Conservation (phyloP, 2,888 invertebrate genomes). For the Andrena fulva region DNA sequence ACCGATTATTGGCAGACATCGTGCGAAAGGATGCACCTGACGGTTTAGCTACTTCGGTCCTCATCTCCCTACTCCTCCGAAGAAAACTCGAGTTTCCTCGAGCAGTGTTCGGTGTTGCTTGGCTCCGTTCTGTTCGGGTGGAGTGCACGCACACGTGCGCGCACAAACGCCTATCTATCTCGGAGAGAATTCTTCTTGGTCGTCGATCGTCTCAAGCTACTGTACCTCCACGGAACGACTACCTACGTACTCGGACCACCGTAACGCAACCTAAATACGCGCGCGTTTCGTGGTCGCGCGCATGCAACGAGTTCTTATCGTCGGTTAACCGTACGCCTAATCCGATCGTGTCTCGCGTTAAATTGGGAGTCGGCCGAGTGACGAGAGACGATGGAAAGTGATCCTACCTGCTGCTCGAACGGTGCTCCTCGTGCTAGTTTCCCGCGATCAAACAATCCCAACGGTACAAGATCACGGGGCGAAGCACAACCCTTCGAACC, state of each 20-base stretch:
- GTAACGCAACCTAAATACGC: neutral
- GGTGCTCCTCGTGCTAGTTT: neutral
- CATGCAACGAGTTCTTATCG: neutral
- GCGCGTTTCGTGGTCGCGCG: neutral
- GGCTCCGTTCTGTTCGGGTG: constrained; percentile 6
- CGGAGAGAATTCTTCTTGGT: neutral
- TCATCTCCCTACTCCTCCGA: constrained; percentile 51
- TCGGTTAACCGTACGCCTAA: neutral
- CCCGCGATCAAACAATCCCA: constrained; percentile 37
- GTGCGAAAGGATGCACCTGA: constrained; percentile 82
- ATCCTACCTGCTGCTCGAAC: constrained; percentile 31
- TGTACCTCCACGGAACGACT: neutral
- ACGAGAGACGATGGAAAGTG: neutral
- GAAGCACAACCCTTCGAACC: constrained; percentile 7
- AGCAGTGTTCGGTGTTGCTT: constrained; percentile 1
- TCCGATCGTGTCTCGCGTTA: neutral
- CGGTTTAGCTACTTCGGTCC: constrained; percentile 74
- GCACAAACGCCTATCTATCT: constrained; percentile 17
- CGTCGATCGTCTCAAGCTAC: neutral
- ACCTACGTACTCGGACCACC: neutral
- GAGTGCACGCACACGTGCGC: constrained; percentile 40
- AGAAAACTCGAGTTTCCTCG: constrained; percentile 53
- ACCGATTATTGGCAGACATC: constrained; percentile 81
- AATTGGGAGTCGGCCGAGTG: too few relatives aligned
- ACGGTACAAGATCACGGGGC: neutral